Evolutionary conservation across 1,140 invertebrate genomes (phyloP), one percentile per base, ranked within the genome.

Genomic region (Oryctes rhinoceros): DNA sequence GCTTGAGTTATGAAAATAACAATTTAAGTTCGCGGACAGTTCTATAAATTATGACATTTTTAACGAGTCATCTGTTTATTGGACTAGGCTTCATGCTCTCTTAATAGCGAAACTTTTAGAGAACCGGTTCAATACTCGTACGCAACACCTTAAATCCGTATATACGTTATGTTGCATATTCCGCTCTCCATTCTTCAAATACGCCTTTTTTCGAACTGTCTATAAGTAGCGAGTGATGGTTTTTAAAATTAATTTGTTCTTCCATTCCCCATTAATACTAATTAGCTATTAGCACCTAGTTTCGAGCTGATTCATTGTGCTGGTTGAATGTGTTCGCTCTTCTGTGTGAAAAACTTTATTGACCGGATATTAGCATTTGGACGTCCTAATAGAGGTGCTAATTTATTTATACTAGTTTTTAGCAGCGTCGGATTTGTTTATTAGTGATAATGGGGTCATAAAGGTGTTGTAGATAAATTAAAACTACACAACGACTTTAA

Each of bases 241-340:
- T 35, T 62, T 4, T 62, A 62, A 62, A 62, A 62, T 20, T 35
- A 67, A 67, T 67, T 67, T 67, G 13, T 35, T 18, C 65, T 35
- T 67, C 65, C 65, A 67, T 1, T 67, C 30, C 2, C 18, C 65
- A 67, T 67, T 67, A 67, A 67, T 67, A 67, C 30, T 67, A 67
- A 67, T 67, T 24, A 24, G 20, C 30, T 67, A 35, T 67, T 67
- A 67, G 65, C 65, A 35, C 65, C 65, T 67, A 30, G 20, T 24
- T 67, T 67, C 20, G 24, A 67, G 30, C 65, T 67, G 65, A 35
- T 67, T 67, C 65, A 67, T 35, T 30, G 65, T 67, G 65, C 7
- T 35, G 10, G 13, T 67, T 67, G n/a, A 53, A 53, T 18, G 6
- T 18, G 65, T 67, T 67, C 18, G 10, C 30, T 30, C 53, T 67